phyloP scores from a whole-genome alignment of 2,888 invertebrate genomes.

The Chrysolina oricalcia region DNA sequence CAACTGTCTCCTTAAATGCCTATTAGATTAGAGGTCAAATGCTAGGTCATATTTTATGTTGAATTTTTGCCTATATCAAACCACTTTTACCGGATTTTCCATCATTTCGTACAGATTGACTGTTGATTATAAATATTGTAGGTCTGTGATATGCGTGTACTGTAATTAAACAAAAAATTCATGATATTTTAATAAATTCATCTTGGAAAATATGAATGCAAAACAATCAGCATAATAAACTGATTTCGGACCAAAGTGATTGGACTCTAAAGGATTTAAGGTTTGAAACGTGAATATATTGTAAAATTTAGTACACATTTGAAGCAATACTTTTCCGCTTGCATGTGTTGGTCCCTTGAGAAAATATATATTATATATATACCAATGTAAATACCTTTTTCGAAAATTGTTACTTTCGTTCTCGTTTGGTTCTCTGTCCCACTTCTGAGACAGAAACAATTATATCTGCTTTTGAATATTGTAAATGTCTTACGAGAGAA shows the following conservation, averaged over 20 bases:
- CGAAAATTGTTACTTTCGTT: slow-evolving; percentile 7
- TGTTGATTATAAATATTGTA: slow-evolving; percentile 68
- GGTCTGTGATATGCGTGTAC: slow-evolving; percentile 73
- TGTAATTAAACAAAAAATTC: slow-evolving; percentile 65
- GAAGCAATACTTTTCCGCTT: slow-evolving; percentile 71
- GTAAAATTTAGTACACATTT: slow-evolving; percentile 68
- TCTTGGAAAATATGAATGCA: slow-evolving; percentile 61
- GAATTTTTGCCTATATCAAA: background rate
- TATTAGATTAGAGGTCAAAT: background rate
- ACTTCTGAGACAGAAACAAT: slow-evolving; percentile 24
- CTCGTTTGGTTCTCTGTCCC: background rate
- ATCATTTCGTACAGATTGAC: slow-evolving; percentile 22
- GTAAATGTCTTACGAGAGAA: slow-evolving; percentile 29
- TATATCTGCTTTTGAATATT: slow-evolving; percentile 36
- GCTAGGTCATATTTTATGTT: background rate
- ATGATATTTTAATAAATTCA: slow-evolving; percentile 64
- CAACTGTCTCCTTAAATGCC: too few relatives aligned
- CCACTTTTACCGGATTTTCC: slow-evolving; percentile 14
- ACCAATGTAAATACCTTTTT: slow-evolving; percentile 32
- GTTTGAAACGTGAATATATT: slow-evolving; percentile 51
- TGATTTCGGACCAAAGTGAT: slow-evolving; percentile 71
- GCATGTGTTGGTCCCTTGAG: slow-evolving; percentile 68
- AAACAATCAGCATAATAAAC: slow-evolving; percentile 66
- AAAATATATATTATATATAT: slow-evolving; percentile 61
- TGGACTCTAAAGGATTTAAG: slow-evolving; percentile 58